A percentile compares a stretch with the other conserved stretches of the same genome.
phyloP scores from a whole-genome alignment of 2,113 vertebrate species.

The Entomyzon cyanotis region DNA sequence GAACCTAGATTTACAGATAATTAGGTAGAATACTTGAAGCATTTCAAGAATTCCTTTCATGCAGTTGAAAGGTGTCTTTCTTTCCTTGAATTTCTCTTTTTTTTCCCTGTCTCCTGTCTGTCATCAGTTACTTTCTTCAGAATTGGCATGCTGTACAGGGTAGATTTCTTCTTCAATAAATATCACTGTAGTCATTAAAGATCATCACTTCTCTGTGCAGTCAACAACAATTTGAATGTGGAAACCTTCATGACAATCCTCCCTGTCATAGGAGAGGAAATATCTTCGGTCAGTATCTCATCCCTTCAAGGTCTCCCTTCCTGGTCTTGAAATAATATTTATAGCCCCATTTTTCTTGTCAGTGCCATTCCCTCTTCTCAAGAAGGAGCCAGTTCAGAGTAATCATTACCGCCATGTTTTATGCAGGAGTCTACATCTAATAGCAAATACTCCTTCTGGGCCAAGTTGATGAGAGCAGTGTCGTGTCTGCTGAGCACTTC shows the following conservation, averaged over 20 bases:
- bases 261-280: not conserved
- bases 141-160: not conserved
- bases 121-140: not conserved
- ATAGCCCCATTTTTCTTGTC: conserved; percentile 15
- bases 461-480: not conserved
- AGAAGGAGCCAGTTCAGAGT: not conserved
- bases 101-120: not conserved
- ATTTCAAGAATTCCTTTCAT: not conserved
- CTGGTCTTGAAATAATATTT: conserved; percentile 36
- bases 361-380: not conserved
- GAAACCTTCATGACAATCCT: not conserved
- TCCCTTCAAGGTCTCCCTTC: not conserved
- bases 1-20: conserved; percentile 22
- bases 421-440: conserved; percentile 2
- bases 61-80: not conserved
- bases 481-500: not conserved
- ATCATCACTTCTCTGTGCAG: not conserved
- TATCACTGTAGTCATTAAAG: not conserved
- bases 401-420: conserved; percentile 27
- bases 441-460: not conserved
- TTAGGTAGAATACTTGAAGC: conserved; percentile 39
- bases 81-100: not conserved
- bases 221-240: not conserved
- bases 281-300: not conserved
- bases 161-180: conserved; percentile 6